Conservation (phyloP, 2,888 invertebrate species). For the Drosophila mimetica region DNA sequence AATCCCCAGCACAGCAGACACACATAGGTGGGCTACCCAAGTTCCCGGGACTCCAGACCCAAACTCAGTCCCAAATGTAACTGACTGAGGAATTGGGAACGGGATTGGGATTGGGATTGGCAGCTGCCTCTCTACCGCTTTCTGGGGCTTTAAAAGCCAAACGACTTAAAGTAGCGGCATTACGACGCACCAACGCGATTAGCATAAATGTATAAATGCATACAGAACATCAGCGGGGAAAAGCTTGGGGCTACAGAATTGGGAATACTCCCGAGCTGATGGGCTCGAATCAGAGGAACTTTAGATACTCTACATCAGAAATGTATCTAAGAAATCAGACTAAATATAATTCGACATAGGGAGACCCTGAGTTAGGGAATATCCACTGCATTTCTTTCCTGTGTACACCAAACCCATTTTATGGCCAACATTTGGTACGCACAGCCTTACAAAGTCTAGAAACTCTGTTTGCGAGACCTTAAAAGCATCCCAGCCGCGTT, state of each 20-base stretch:
- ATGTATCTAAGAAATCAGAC: too few relatives aligned
- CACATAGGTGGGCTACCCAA: slow-evolving; percentile 39
- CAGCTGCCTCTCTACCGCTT: slow-evolving; percentile 59
- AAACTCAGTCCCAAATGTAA: slow-evolving; percentile 46
- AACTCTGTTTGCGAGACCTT: slow-evolving; percentile 10
- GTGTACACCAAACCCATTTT: neutral
- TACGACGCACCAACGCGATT: slow-evolving; percentile 76
- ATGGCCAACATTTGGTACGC: neutral
- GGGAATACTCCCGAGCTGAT: slow-evolving; percentile 4
- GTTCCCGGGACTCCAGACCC: slow-evolving; percentile 19
- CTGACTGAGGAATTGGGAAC: slow-evolving; percentile 40
- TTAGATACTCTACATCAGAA: neutral
- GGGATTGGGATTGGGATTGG: slow-evolving; percentile 40
- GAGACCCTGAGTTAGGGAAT: neutral
- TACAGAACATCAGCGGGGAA: slow-evolving; percentile 50
- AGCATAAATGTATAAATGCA: slow-evolving; percentile 80
- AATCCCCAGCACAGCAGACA: slow-evolving; percentile 47
- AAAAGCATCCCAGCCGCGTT: slow-evolving; percentile 35
- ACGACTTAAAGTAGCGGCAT: slow-evolving; percentile 80
- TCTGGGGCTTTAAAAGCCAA: slow-evolving; percentile 68
- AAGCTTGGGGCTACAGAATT: neutral
- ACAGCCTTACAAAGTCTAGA: slow-evolving; percentile 3
- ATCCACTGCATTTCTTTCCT: too few relatives aligned
- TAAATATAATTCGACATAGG: neutral
- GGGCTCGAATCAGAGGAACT: too few relatives aligned